A percentile compares a stretch with the other conserved stretches of the same genome.
Evolutionary conservation across 2,113 vertebrate species (phyloP).

Genomic region (Ameiurus melas): DNA sequence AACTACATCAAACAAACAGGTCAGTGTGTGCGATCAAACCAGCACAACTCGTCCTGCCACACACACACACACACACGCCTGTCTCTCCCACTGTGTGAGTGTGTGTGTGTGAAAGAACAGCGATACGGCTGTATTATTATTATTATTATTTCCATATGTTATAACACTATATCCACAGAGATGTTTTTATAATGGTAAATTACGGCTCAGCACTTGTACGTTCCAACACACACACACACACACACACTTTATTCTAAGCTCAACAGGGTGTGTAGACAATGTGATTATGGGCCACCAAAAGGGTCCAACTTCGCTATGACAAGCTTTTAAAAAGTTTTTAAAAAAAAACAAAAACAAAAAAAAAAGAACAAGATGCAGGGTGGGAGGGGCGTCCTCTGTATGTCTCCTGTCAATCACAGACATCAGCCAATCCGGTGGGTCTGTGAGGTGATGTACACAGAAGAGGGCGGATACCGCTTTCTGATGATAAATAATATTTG

Average conservation of each 20-base stretch:
- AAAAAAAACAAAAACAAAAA: neutral
- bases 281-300: neutral
- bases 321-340: no score
- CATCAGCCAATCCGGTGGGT: neutral
- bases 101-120: constrained; percentile 4
- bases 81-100: no score
- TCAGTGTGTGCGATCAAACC: neutral
- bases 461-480: neutral
- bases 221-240: neutral
- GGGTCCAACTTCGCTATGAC: no score
- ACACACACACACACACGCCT: neutral
- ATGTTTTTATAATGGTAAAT: neutral
- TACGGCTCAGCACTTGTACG: neutral
- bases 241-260: neutral
- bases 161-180: neutral
- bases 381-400: no score
- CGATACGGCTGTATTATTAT: neutral
- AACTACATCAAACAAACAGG: neutral
- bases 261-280: neutral
- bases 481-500: neutral
- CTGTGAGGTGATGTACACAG: no score
- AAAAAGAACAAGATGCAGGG: neutral
- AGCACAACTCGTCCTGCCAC: constrained; percentile 13
- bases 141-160: no score
- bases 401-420: neutral